phyloP scores from a whole-genome alignment of 2,888 invertebrate species.

The Nipponacmea schrenckii region DNA sequence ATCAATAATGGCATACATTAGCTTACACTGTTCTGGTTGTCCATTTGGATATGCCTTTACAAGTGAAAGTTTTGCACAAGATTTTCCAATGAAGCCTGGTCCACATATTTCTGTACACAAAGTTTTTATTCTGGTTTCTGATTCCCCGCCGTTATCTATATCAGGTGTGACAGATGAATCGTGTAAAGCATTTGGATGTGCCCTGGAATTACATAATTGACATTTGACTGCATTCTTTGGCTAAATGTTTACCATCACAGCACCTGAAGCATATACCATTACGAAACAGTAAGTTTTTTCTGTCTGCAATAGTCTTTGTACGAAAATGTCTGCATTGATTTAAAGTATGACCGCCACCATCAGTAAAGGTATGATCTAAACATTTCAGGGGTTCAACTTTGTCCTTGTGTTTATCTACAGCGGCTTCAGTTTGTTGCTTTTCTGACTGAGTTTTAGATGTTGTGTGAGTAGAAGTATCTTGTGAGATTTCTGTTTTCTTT shows the following conservation, averaged over 20 bases:
- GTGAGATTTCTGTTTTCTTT: no score
- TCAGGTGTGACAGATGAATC: no score
- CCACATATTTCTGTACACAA: slow-evolving; percentile 28
- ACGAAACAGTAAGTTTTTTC: no score
- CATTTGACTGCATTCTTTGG: no score
- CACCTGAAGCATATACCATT: slow-evolving; percentile 3
- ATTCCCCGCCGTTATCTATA: no score
- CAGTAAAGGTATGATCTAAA: slow-evolving; percentile 24
- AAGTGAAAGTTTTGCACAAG: slow-evolving; percentile 33
- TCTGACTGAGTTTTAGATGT: slow-evolving; percentile 30
- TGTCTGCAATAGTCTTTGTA: slow-evolving; percentile 5
- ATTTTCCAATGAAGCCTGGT: slow-evolving; percentile 25
- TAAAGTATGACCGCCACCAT: slow-evolving; percentile 16
- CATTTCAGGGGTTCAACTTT: slow-evolving; percentile 26
- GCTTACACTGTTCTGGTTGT: slow-evolving; percentile 13
- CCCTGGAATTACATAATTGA: no score
- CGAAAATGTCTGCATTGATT: slow-evolving; percentile 22
- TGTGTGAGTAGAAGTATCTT: slow-evolving; percentile 26
- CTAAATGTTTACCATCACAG: slow-evolving; percentile 13
- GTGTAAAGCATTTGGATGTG: no score
- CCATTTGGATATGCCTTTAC: slow-evolving; percentile 26
- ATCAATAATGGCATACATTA: slow-evolving; percentile 31
- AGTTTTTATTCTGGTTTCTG: no score
- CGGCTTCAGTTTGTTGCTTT: slow-evolving; percentile 31
- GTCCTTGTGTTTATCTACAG: slow-evolving; percentile 26